phyloP scores from a whole-genome alignment of 2,797 vertebrate genomes.

The Hafferia zeledoni region DNA sequence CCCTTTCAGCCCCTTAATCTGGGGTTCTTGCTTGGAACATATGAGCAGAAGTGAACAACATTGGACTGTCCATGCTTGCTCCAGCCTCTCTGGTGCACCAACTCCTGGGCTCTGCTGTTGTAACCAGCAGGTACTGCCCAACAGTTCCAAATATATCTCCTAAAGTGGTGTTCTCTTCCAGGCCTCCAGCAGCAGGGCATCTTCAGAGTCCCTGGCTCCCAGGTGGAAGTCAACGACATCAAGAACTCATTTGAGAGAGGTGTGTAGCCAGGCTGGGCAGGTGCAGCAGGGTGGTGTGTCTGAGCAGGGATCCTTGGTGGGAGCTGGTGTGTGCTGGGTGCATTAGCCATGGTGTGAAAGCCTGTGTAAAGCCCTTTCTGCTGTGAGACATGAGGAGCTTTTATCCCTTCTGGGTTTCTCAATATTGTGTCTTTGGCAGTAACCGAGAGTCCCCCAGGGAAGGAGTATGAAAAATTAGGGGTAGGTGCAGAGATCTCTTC shows the following conservation, averaged over 20 bases:
- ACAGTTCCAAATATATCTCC: not conserved
- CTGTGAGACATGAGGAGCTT: accelerated
- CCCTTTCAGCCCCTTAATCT: not conserved
- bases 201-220: conserved; percentile 97
- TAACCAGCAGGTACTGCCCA: not conserved
- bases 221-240: conserved; percentile 99
- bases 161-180: conserved; percentile 30
- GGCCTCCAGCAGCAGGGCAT: conserved; percentile 98
- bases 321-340: not conserved
- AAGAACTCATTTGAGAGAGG: conserved; percentile 99
- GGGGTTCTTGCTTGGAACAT: not conserved
- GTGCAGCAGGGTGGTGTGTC: not conserved
- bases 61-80: not conserved
- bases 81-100: accelerated
- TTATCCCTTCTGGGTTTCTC: not conserved
- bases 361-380: not conserved
- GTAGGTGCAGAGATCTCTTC: not conserved
- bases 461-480: not conserved
- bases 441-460: not conserved
- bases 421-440: not conserved
- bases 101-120: not conserved
- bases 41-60: not conserved
- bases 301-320: accelerated
- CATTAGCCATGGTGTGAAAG: not conserved
- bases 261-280: conserved; percentile 60